A percentile compares a stretch with the other conserved stretches of the same genome.
Conservation (phyloP, 53 echinoderm and acorn worm genomes). For the Echinarachnius parma region DNA sequence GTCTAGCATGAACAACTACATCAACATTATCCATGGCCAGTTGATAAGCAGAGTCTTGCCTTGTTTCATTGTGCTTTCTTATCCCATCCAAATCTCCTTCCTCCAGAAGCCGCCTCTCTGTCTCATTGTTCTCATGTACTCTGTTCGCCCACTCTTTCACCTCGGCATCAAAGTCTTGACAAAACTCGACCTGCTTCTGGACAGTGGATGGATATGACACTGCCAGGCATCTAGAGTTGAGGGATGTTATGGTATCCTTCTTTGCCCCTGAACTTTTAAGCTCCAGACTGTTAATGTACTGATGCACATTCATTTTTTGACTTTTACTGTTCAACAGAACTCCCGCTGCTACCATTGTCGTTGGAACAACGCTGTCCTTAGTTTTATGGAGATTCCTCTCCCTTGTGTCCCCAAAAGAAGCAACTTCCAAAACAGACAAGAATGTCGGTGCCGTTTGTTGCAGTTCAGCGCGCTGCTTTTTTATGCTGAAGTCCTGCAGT, state of each 20-base stretch:
- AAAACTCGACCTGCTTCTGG: constrained; percentile 29
- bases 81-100: not conserved
- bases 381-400: constrained; percentile 13
- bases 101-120: not conserved
- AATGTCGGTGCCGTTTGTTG: constrained; percentile 1
- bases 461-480: constrained; percentile 16
- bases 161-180: constrained; percentile 26
- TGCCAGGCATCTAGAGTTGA: constrained; percentile 10
- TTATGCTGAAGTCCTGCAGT: constrained; percentile 10
- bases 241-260: constrained; percentile 4
- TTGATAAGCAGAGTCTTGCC: constrained; percentile 11
- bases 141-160: constrained; percentile 51
- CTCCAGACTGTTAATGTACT: constrained; percentile 22
- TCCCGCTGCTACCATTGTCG: constrained; percentile 21
- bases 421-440: not conserved
- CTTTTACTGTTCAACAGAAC: constrained; percentile 35
- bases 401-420: not conserved
- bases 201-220: constrained; percentile 22
- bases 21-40: constrained; percentile 68
- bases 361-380: constrained; percentile 5
- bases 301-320: constrained; percentile 41
- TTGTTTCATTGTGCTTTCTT: not conserved
- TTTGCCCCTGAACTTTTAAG: constrained; percentile 5
- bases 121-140: not conserved
- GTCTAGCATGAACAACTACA: constrained; percentile 51